Conservation (phyloP, 2,113 vertebrate species). For the Procapra przewalskii region DNA sequence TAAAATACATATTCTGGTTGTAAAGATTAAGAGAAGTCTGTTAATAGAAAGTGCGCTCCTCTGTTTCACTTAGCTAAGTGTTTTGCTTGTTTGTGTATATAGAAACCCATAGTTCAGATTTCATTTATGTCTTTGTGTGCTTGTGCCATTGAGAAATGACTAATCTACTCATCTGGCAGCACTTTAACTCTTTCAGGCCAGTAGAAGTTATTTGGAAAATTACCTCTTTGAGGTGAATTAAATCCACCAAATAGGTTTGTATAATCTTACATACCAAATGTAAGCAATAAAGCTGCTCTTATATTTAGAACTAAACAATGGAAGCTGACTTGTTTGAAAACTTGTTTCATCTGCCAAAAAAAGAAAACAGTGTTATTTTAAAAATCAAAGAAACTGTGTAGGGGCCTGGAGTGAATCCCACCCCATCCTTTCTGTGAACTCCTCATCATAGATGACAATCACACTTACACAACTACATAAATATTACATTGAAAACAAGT, state of each 20-base stretch:
- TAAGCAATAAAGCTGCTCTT: neutral
- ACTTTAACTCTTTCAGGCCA: neutral
- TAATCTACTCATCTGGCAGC: neutral
- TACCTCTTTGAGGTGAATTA: constrained; percentile 25
- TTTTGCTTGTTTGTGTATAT: neutral
- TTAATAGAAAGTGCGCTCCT: neutral
- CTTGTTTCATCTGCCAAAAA: neutral
- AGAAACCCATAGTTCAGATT: neutral
- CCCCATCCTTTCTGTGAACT: neutral
- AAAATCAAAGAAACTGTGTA: neutral
- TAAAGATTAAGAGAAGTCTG: neutral
- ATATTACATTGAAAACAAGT: neutral
- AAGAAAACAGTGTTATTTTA: neutral
- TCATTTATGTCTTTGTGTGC: neutral
- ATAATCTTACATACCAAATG: neutral
- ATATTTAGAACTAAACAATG: neutral
- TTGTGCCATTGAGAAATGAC: neutral
- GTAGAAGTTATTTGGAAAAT: constrained; percentile 25
- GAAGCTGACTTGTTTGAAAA: constrained; percentile 18
- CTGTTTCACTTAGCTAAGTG: neutral
- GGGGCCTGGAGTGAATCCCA: neutral
- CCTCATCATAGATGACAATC: neutral
- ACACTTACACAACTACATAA: neutral
- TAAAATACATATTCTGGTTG: neutral
- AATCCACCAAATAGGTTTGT: neutral